Percentiles rank a stretch among this genome's conserved stretches.
Conservation (phyloP, 2,113 vertebrate species). For the Chelonoidis abingdonii region DNA sequence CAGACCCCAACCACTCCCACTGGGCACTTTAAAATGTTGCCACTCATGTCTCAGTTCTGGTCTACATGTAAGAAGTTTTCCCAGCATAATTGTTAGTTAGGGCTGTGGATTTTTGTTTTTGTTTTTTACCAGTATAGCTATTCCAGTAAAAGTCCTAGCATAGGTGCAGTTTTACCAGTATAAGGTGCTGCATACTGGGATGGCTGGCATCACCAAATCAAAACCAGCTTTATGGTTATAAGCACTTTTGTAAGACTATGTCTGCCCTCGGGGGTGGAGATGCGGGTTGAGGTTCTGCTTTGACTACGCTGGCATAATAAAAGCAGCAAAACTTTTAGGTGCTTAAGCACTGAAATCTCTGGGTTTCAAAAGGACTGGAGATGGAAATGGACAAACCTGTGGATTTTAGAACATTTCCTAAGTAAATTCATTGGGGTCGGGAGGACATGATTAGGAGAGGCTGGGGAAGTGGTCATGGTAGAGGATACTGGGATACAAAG, state of each 20-base stretch:
- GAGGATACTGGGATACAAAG: not conserved
- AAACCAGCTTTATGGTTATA: not conserved
- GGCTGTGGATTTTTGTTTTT: not conserved
- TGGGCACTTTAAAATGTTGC: too few relatives aligned
- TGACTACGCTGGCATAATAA: not conserved
- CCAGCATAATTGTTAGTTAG: accelerated
- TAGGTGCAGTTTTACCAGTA: accelerated
- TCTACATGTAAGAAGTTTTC: not conserved
- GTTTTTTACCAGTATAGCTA: accelerated
- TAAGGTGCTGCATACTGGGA: not conserved
- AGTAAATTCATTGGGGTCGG: not conserved
- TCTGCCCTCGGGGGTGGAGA: not conserved
- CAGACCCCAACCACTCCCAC: not conserved
- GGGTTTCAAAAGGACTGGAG: not conserved
- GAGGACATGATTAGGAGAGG: too few relatives aligned
- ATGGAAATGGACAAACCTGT: not conserved
- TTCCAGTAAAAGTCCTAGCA: not conserved
- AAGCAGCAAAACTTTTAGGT: not conserved
- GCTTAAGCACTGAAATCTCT: not conserved
- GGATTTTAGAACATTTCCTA: not conserved
- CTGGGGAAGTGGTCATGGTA: not conserved
- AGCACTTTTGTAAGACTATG: not conserved
- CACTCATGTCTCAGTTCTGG: not conserved
- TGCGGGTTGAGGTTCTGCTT: not conserved
- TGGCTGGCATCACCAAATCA: not conserved